phyloP scores from a whole-genome alignment of 1,140 invertebrate genomes.

The Drosophila truncata region DNA sequence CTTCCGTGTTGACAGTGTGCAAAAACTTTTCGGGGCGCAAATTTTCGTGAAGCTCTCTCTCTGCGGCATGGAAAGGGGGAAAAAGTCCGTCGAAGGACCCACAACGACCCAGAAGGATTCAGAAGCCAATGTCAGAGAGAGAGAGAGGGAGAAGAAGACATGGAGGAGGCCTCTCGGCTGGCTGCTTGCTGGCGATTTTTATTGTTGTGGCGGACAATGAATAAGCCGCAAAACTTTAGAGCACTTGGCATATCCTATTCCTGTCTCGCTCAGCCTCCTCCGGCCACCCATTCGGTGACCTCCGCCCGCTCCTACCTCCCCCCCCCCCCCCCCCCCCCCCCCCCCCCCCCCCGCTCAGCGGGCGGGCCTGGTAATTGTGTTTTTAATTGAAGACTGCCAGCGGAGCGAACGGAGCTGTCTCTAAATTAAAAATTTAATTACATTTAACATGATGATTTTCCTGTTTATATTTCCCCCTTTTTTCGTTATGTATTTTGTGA shows the following conservation, averaged over 20 bases:
- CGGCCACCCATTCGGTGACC: constrained; percentile 8
- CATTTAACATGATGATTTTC: constrained; percentile 79
- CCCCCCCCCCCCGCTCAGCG: constrained; percentile 33
- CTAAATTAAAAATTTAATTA: constrained; percentile 84
- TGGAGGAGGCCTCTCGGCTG: constrained; percentile 30
- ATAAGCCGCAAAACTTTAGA: constrained; percentile 79
- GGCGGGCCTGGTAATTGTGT: constrained; percentile 73
- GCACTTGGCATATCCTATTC: constrained; percentile 82
- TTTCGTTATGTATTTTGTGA: constrained; percentile 21
- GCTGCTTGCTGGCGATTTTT: constrained; percentile 51
- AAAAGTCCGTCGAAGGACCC: constrained; percentile 9
- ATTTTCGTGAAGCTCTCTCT: constrained; percentile 43
- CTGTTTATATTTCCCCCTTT: constrained; percentile 32
- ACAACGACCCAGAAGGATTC: constrained; percentile 5
- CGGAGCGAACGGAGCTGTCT: constrained; percentile 52
- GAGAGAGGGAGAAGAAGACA: not conserved
- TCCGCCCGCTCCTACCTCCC: not conserved
- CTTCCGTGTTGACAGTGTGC: constrained; percentile 82
- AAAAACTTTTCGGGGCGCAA: constrained; percentile 73
- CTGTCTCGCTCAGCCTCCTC: constrained; percentile 42
- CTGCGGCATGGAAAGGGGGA: not conserved
- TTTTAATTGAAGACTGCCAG: constrained; percentile 80
- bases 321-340: constrained; percentile 6
- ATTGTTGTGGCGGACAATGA: constrained; percentile 78
- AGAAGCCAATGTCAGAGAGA: constrained; percentile 14